Conservation (phyloP, 2,797 vertebrate genomes). For the Eulemur rubriventer region DNA sequence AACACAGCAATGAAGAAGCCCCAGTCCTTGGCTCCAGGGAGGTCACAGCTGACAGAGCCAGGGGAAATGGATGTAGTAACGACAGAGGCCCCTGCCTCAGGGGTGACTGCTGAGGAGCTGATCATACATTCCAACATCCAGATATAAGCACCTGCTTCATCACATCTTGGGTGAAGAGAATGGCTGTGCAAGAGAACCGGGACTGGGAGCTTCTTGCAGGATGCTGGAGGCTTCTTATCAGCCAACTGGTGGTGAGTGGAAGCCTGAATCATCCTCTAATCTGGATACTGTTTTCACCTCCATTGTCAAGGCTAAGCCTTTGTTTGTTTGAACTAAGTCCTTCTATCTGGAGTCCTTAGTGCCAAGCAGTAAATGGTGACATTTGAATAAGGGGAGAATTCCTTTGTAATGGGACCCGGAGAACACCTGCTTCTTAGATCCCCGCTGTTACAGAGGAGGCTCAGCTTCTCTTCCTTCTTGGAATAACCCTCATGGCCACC, state of each 20-base stretch:
- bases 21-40: background rate
- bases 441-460: background rate
- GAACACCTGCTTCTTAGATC: constrained; percentile 6
- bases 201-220: background rate
- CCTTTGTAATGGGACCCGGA: background rate
- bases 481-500: background rate
- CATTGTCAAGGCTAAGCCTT: constrained; percentile 44
- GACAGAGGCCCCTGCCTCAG: background rate
- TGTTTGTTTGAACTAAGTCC: constrained; percentile 60
- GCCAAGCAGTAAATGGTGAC: background rate
- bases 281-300: constrained; percentile 45
- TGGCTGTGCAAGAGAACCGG: background rate
- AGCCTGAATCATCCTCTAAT: background rate
- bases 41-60: background rate
- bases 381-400: background rate
- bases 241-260: background rate
- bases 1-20: background rate
- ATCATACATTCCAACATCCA: background rate
- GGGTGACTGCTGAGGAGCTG: background rate
- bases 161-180: background rate
- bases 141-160: background rate
- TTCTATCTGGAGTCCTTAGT: background rate
- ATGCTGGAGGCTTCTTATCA: background rate
- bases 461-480: background rate
- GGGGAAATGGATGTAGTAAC: background rate